Conservation (phyloP, 2,797 vertebrate genomes). For the Xenopus petersii region DNA sequence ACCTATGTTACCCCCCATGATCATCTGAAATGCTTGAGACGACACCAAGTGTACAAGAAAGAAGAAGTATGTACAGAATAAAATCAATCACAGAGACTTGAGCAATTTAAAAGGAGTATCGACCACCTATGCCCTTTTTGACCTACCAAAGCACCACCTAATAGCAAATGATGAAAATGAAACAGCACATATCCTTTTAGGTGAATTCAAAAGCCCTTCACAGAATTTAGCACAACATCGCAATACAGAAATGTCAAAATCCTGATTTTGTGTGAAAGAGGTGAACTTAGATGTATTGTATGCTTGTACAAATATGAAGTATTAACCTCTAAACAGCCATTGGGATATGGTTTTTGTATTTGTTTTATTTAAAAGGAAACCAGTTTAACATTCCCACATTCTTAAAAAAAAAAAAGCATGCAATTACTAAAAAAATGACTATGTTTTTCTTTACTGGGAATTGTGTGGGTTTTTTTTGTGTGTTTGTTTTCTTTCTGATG, state of each 20-base stretch:
- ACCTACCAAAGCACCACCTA: slow-evolving; percentile 40
- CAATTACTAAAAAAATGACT: too few relatives aligned
- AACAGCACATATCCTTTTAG: slow-evolving; percentile 46
- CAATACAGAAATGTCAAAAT: slow-evolving; percentile 5
- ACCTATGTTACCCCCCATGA: slow-evolving; percentile 33
- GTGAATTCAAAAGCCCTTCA: slow-evolving; percentile 36
- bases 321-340: too few relatives aligned
- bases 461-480: too few relatives aligned
- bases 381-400: too few relatives aligned
- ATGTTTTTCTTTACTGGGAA: too few relatives aligned
- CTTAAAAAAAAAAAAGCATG: too few relatives aligned
- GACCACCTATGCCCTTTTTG: slow-evolving; percentile 42
- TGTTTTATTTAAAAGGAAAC: too few relatives aligned
- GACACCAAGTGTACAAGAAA: slow-evolving; percentile 42
- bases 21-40: slow-evolving; percentile 41
- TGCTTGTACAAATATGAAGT: too few relatives aligned
- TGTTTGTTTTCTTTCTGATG: too few relatives aligned
- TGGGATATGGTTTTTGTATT: too few relatives aligned
- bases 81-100: slow-evolving; percentile 47
- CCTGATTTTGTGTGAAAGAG: background rate
- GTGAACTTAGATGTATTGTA: too few relatives aligned
- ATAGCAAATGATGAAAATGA: slow-evolving; percentile 48
- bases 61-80: slow-evolving; percentile 39
- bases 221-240: slow-evolving; percentile 16
- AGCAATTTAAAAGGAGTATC: slow-evolving; percentile 48